Conservation (phyloP, 2,888 invertebrate genomes). For the Habroteleia sp. region DNA sequence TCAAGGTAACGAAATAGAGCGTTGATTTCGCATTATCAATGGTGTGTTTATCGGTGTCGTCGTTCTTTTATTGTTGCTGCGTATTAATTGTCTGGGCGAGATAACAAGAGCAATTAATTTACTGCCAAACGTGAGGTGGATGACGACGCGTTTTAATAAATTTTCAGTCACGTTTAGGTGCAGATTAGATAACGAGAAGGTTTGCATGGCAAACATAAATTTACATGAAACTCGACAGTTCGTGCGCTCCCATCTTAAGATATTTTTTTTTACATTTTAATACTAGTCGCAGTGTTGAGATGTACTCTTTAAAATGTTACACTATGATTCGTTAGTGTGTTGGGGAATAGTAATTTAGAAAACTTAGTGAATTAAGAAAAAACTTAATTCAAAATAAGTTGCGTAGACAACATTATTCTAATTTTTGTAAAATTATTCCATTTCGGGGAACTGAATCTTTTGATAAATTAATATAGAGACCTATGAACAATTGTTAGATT, state of each 20-base stretch:
- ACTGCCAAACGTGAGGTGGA: slow-evolving; percentile 65
- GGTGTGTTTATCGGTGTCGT: slow-evolving; percentile 38
- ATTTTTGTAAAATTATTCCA: too few species aligned
- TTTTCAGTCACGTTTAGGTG: slow-evolving; percentile 69
- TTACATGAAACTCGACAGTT: slow-evolving; percentile 70
- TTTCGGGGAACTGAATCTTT: too few species aligned
- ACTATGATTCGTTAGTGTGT: slow-evolving; percentile 10
- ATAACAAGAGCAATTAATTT: slow-evolving; percentile 69
- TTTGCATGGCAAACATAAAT: slow-evolving; percentile 69
- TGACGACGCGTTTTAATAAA: slow-evolving; percentile 68
- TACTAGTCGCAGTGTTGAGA: slow-evolving; percentile 15
- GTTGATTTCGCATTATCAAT: slow-evolving; percentile 16
- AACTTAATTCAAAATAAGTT: too few species aligned
- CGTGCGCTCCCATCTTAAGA: slow-evolving; percentile 68
- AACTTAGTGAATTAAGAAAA: too few species aligned
- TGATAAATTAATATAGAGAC: too few species aligned
- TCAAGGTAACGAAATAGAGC: slow-evolving; percentile 69
- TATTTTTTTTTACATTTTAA: slow-evolving; percentile 57
- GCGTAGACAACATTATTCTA: too few species aligned
- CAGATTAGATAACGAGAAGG: slow-evolving; percentile 63
- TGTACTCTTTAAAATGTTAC: slow-evolving; percentile 23
- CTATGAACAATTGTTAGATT: too few species aligned
- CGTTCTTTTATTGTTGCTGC: slow-evolving; percentile 53
- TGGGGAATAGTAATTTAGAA: too few species aligned
- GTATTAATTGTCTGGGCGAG: slow-evolving; percentile 62